A percentile compares a stretch with the other conserved stretches of the same genome.
These are phyloP conservation scores for Ormyrus thymus DNA, from an alignment of 2,888 invertebrate genomes.

Conservation along the genomic window DNA sequence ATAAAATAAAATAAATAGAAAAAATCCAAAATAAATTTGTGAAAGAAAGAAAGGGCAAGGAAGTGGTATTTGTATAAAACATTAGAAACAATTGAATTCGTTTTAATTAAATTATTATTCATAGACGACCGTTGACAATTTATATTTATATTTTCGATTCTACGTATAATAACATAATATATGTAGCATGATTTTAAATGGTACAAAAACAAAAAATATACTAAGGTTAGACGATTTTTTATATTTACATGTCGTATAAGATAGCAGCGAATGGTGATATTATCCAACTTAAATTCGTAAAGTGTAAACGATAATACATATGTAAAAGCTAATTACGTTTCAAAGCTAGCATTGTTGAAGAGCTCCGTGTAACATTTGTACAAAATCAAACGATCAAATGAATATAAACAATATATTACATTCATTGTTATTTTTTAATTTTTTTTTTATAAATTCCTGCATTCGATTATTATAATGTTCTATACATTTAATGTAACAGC, in stretches of 20 bases:
- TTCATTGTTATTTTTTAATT: constrained; percentile 22
- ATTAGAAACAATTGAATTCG: neutral
- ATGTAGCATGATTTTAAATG: constrained; percentile 19
- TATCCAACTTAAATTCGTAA: constrained; percentile 8
- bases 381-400: constrained; percentile 39
- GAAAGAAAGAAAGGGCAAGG: too few relatives aligned
- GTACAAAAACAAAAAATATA: constrained; percentile 30
- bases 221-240: constrained; percentile 20
- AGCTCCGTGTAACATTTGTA: constrained; percentile 47
- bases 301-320: constrained; percentile 29
- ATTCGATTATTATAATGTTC: constrained; percentile 42
- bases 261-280: constrained; percentile 23
- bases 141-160: constrained; percentile 21
- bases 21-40: too few relatives aligned
- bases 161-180: constrained; percentile 44
- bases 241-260: constrained; percentile 47
- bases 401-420: constrained; percentile 50
- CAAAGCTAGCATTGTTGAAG: constrained; percentile 36
- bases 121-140: constrained; percentile 35
- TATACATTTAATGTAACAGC: constrained; percentile 56
- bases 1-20: too few relatives aligned
- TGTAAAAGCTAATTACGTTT: constrained; percentile 43
- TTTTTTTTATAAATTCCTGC: constrained; percentile 55
- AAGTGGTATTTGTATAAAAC: neutral
- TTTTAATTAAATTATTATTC: constrained; percentile 37